These are phyloP conservation scores for Eulithis prunata DNA, from an alignment of 2,888 invertebrate genomes.

Conservation along the genomic window DNA sequence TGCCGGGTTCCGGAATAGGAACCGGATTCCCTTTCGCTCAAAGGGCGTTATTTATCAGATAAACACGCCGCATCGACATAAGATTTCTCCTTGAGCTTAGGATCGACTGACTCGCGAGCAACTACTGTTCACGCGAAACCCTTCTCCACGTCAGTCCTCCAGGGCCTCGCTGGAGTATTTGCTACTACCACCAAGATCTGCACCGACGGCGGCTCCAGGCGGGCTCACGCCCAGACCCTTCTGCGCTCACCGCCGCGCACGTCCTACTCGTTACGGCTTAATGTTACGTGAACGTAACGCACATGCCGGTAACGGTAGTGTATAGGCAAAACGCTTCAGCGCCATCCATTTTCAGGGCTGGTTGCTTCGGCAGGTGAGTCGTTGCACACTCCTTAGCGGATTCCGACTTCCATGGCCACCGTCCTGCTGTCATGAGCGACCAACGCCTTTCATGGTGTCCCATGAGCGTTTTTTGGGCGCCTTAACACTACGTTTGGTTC, in stretches of 20 bases:
- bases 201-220: conserved; percentile 81
- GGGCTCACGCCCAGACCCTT: conserved; percentile 83
- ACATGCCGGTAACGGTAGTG: too few relatives aligned
- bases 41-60: too few relatives aligned
- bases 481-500: conserved; percentile 72
- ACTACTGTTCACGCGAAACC: conserved; percentile 79
- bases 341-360: conserved; percentile 88
- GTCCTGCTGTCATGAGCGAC: conserved; percentile 79
- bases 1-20: too few relatives aligned
- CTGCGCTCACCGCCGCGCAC: conserved; percentile 75
- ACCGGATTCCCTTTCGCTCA: too few relatives aligned
- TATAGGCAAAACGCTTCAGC: conserved; percentile 62
- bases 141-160: conserved; percentile 85
- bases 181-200: conserved; percentile 89
- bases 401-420: conserved; percentile 52
- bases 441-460: conserved; percentile 46
- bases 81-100: conserved; percentile 80
- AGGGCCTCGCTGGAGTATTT: conserved; percentile 87
- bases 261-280: too few relatives aligned
- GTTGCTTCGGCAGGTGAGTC: conserved; percentile 87
- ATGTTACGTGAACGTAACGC: too few relatives aligned
- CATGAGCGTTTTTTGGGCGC: conserved; percentile 85
- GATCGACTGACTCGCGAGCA: conserved; percentile 84
- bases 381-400: conserved; percentile 52
- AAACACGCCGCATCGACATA: too few relatives aligned